These are phyloP conservation scores for Epistrophe grossulariae DNA, from an alignment of 2,888 invertebrate species.

Conservation along the genomic window DNA sequence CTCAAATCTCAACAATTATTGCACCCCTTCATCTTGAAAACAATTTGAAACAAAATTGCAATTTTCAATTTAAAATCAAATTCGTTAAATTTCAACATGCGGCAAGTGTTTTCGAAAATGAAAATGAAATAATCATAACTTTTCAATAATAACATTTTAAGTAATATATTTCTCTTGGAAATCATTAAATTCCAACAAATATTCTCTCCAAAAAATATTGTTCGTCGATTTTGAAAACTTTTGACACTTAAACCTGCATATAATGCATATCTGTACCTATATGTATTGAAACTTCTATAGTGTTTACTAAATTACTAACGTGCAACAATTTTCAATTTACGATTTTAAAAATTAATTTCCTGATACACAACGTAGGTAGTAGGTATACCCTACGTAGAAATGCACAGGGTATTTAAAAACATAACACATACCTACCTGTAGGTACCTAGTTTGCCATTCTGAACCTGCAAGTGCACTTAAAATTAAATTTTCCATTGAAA, in stretches of 20 bases:
- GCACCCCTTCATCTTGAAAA: not conserved
- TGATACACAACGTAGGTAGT: not conserved
- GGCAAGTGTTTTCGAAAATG: not conserved
- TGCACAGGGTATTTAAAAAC: slow-evolving; percentile 14
- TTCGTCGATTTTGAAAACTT: slow-evolving; percentile 15
- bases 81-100: not conserved
- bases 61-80: not conserved
- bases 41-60: not conserved
- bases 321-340: slow-evolving; percentile 25
- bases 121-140: not conserved
- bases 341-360: slow-evolving; percentile 45
- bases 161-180: not conserved
- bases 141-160: not conserved
- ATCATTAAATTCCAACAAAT: slow-evolving; percentile 3
- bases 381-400: too few relatives aligned
- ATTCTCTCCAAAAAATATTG: not conserved
- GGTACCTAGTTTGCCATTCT: not conserved
- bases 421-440: slow-evolving; percentile 8
- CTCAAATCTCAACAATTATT: too few relatives aligned
- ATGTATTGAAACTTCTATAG: not conserved
- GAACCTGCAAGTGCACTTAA: slow-evolving; percentile 40
- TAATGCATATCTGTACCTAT: too few relatives aligned
- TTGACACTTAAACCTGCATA: not conserved
- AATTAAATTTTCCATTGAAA: slow-evolving; percentile 8
- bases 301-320: slow-evolving; percentile 14